Conservation (phyloP, 1,140 invertebrate species). For the Leptonema lineaticorne region DNA sequence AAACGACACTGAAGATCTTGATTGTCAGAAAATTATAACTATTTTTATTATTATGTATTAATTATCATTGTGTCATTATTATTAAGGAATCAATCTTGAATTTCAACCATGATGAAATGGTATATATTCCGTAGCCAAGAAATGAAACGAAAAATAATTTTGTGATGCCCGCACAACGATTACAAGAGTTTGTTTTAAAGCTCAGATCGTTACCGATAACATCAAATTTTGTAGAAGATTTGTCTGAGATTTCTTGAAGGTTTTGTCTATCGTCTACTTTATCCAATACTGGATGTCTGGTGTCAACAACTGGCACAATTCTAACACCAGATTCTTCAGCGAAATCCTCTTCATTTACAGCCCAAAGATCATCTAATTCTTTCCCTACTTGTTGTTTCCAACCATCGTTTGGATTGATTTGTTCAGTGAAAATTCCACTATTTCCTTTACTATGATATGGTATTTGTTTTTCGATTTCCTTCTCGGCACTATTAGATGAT, state of each 20-base stretch:
- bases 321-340: conserved; percentile 35
- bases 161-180: not conserved
- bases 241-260: not conserved
- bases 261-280: not conserved
- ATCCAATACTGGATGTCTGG: conserved; percentile 18
- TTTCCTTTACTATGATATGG: not conserved
- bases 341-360: conserved; percentile 28
- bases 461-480: conserved; percentile 4
- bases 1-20: not conserved
- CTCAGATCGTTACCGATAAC: conserved; percentile 5
- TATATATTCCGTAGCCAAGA: conserved; percentile 22
- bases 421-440: conserved; percentile 12
- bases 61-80: conserved; percentile 1
- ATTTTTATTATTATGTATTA: not conserved
- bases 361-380: conserved; percentile 35
- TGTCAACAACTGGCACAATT: conserved; percentile 35
- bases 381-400: conserved; percentile 6
- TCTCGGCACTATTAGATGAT: not conserved
- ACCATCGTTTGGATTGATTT: conserved; percentile 12
- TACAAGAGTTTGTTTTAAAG: conserved; percentile 24
- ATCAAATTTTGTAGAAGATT: not conserved
- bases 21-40: no score
- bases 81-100: not conserved
- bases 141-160: conserved; percentile 10
- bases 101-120: conserved; percentile 21